Evolutionary conservation across 2,113 vertebrate species (phyloP).

Genomic region (Boleophthalmus pectinirostris): DNA sequence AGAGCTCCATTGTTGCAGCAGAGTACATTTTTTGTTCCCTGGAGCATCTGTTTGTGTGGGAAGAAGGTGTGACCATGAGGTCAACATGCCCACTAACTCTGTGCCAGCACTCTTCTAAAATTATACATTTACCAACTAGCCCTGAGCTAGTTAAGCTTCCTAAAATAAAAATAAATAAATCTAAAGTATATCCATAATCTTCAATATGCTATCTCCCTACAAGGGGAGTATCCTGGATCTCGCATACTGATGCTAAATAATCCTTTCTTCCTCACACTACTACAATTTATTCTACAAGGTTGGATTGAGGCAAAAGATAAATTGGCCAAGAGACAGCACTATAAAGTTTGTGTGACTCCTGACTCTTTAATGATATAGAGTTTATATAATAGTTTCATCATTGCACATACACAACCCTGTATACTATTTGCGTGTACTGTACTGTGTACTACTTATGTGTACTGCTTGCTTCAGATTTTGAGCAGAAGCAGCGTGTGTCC

Average conservation of each 20-base stretch:
- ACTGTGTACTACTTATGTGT: too few relatives aligned
- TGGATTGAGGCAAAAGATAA: too few relatives aligned
- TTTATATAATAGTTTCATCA: not conserved
- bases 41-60: conserved; percentile 51
- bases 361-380: not conserved
- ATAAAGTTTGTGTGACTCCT: too few relatives aligned
- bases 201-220: too few relatives aligned
- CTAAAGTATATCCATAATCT: not conserved
- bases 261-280: too few relatives aligned
- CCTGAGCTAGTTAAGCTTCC: not conserved
- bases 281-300: too few relatives aligned
- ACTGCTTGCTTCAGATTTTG: not conserved
- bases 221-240: too few relatives aligned
- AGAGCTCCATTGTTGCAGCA: not conserved
- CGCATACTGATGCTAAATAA: too few relatives aligned
- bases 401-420: not conserved
- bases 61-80: conserved; percentile 21
- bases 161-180: not conserved
- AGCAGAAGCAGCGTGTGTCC: not conserved
- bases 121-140: conserved; percentile 6
- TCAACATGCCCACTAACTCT: conserved; percentile 13
- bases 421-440: not conserved
- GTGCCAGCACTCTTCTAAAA: conserved; percentile 11
- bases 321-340: too few relatives aligned
- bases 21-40: conserved; percentile 17